Evolutionary conservation across 1,140 invertebrate genomes (phyloP), one percentile per base, ranked within the genome.

Genomic region (Panulirus ornatus): DNA sequence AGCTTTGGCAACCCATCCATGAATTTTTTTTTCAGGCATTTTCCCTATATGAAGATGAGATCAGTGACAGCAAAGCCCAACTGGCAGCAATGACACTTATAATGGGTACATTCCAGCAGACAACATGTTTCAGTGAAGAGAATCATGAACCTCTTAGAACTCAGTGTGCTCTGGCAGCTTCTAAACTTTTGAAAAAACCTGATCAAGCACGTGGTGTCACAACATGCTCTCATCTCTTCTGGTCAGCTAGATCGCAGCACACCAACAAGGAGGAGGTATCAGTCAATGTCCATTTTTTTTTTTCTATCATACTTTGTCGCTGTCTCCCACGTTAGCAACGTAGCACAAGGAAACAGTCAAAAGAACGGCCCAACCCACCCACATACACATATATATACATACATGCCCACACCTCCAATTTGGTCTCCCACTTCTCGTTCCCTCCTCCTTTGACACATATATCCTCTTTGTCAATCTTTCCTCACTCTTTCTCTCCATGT

Each of bases 11-110:
- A 9, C 9, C n/a, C 22, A 22, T 79, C n/a, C n/a, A n/a, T n/a
- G n/a, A n/a, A n/a, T 82, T 27, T 27, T 16, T 51, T 91, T 93
- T 93, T 38, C 92, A 97, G 95, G 98, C 98, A 0, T 99, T 99
- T 94, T 98, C 98, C 0, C 94, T 99, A 78, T 99, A 99, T 93
- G 99, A 99, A 94, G 99, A 99, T 93, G 99, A 99, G 94, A 99
- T 99, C 92, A 98, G 97, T 9, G 99, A 99, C 93, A 99, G 98
- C 75, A 99, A 99, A 94, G 97, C 98, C 42, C 99, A 99, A 94
- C 94, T 99, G 73, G 97, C 98, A 0, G 98, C 98, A 27, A 98
- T 99, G 73, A 98, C 98, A 0, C 94, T 99, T 1, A 98, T 99
- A 47, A 98, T 99, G 90, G 98, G 97, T 58, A 99, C 98, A 0